phyloP scores from a whole-genome alignment of 2,888 invertebrate genomes.

The Peribatodes rhomboidaria region DNA sequence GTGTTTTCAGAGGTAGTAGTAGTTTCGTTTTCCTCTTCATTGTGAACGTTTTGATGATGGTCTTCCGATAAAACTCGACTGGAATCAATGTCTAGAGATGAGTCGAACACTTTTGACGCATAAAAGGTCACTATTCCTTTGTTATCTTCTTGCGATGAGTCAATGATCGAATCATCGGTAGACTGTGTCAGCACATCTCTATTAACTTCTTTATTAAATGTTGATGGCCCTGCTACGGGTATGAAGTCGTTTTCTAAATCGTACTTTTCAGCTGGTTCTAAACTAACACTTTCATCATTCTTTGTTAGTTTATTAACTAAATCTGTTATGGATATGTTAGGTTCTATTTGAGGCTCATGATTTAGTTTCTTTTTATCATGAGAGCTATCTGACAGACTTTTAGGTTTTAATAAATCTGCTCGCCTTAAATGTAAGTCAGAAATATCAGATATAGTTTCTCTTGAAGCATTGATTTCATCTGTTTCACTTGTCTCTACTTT shows the following conservation, averaged over 20 bases:
- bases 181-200: constrained; percentile 31
- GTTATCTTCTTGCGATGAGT: constrained; percentile 67
- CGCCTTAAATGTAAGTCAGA: constrained; percentile 63
- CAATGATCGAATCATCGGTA: constrained; percentile 53
- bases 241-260: constrained; percentile 68
- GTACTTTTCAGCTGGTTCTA: constrained; percentile 62
- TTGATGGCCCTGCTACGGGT: constrained; percentile 76
- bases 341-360: constrained; percentile 37
- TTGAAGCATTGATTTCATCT: constrained; percentile 74
- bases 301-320: constrained; percentile 61
- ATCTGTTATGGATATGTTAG: constrained; percentile 49
- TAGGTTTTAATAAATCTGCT: constrained; percentile 56
- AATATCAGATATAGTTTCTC: constrained; percentile 69
- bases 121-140: constrained; percentile 79
- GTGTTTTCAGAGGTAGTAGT: neutral
- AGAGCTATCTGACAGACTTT: constrained; percentile 52
- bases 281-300: constrained; percentile 43
- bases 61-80: constrained; percentile 21
- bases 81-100: constrained; percentile 56
- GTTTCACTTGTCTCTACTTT: constrained; percentile 54
- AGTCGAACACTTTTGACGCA: constrained; percentile 74
- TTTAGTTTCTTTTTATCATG: constrained; percentile 33
- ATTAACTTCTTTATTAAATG: constrained; percentile 40
- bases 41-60: constrained; percentile 18
- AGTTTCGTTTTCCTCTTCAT: constrained; percentile 25